Base-by-base conservation (phyloP, 2,888 invertebrate species). In the Baccha elongata region DNA sequence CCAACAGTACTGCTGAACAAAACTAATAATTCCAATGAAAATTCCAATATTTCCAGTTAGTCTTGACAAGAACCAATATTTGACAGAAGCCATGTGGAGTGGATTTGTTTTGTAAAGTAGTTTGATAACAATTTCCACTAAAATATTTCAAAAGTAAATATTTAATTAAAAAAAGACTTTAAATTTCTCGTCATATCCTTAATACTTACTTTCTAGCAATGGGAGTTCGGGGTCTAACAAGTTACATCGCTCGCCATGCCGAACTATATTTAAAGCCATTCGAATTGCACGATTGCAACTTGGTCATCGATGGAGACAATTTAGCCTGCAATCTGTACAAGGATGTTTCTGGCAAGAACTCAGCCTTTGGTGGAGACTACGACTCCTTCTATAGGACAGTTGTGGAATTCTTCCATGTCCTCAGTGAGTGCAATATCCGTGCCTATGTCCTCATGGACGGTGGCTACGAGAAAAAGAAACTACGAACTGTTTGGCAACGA, bases 181-280 rank as follows among this genome's bases (percentile, higher is more conserved):
- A 19, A 37, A 15, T 8, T 8, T 5, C 1, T n/a, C 1, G 11
- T 17, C 0, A 35, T 10, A 3, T 4, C 1, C 10, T 10, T 10
- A 11, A n/a, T 3, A 1, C 3, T 1, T 6, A 15, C 19, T 21
- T 23, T 6, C 7, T 13, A 40, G 23, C 6, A 19, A 96, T 98
- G 98, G 98, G 98, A 8, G 95, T 98, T 5, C 92, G 94, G 67
- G 98, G 98, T 40, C 91, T 98, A 74, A 96, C 97, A 11, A 95
- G 96, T 0, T 97, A 94, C 86, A 94, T 97, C 80, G 93, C 93
- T 32, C 92, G 92, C 81, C 92, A 94, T 86, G 93, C 94, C 26
- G 92, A 94, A 81, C 89, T 91, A 40, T 95, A 94, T 87, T 91
- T 97, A 50, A 92, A 94, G 87, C 88, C 92, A 7, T 92, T 92